phyloP scores from a whole-genome alignment of 2,797 vertebrate species.

The Onychomys torridus region DNA sequence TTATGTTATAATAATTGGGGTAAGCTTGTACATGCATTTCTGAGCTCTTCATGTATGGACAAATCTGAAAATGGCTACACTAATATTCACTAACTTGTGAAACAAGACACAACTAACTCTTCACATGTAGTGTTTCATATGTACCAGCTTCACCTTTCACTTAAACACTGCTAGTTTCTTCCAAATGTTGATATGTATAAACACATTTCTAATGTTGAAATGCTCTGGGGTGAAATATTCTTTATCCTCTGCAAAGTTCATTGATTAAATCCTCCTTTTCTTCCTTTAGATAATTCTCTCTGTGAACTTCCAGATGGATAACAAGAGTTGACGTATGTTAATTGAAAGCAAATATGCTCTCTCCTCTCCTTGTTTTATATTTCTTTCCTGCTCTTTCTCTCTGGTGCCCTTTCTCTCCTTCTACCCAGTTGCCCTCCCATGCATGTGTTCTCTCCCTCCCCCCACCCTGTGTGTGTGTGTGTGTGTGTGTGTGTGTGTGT shows the following conservation, averaged over 20 bases:
- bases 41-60: background rate
- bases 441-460: background rate
- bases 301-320: constrained; percentile 57
- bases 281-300: constrained; percentile 51
- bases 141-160: background rate
- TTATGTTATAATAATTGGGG: background rate
- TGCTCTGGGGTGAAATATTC: constrained; percentile 1
- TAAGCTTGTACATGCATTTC: background rate
- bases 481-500: too few species aligned
- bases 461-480: too few species aligned
- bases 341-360: constrained; percentile 30
- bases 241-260: constrained; percentile 34
- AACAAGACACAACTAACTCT: background rate
- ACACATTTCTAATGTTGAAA: constrained; percentile 56
- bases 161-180: constrained; percentile 23
- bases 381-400: background rate
- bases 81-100: background rate
- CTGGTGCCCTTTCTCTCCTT: too few species aligned
- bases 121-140: background rate
- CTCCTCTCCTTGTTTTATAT: background rate
- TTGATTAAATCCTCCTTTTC: constrained; percentile 47
- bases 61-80: constrained; percentile 3
- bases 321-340: constrained; percentile 49
- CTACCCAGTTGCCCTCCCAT: too few species aligned
- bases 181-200: background rate